A percentile compares a stretch with the other conserved stretches of the same genome.
Conservation (phyloP, 2,113 vertebrate genomes). For the Hippocampus barbouri region DNA sequence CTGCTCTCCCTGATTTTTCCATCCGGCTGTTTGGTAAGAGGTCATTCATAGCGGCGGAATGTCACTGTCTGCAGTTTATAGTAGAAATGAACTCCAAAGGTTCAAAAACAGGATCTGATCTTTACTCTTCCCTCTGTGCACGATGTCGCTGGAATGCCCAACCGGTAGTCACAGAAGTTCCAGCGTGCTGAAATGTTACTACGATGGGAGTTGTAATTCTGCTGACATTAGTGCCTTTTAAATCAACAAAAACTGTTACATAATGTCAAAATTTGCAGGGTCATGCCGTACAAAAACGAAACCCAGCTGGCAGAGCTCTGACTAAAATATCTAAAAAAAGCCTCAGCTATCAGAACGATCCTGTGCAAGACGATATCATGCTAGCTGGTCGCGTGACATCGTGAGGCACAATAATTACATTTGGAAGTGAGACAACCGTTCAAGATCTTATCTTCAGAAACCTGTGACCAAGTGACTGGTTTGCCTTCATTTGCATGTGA, state of each 20-base stretch:
- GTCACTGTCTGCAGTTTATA: slow-evolving; percentile 33
- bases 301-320: background rate
- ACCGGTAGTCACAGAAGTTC: slow-evolving; percentile 15
- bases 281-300: background rate
- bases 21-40: slow-evolving; percentile 37
- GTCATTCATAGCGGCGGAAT: slow-evolving; percentile 49
- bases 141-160: slow-evolving; percentile 27
- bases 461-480: background rate
- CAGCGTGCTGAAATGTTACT: slow-evolving; percentile 33
- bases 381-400: background rate
- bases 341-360: background rate
- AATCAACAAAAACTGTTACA: background rate
- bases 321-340: background rate
- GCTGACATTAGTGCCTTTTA: slow-evolving; percentile 15
- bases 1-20: slow-evolving; percentile 37
- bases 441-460: background rate
- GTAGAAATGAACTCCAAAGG: slow-evolving; percentile 45
- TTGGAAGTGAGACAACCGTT: background rate
- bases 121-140: slow-evolving; percentile 29
- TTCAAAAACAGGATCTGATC: slow-evolving; percentile 67
- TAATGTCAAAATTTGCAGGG: background rate
- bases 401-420: background rate
- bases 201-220: slow-evolving; percentile 5
- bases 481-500: slow-evolving; percentile 3
- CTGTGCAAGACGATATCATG: too few relatives aligned